Evolutionary conservation across 2,888 invertebrate species (phyloP).

Genomic region (Bugulina stolonifera): DNA sequence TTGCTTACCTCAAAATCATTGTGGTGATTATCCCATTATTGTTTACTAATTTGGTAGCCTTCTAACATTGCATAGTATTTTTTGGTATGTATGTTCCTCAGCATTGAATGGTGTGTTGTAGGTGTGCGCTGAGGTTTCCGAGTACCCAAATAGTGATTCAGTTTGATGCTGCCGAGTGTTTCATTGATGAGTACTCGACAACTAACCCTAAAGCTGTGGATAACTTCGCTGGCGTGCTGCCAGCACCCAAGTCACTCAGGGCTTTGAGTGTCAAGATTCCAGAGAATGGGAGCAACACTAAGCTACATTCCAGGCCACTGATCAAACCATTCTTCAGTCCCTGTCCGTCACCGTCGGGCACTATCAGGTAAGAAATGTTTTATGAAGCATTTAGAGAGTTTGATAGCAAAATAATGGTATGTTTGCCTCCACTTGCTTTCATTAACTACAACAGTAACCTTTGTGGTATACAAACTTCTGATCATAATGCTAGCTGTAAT

Average conservation of each 20-base stretch:
- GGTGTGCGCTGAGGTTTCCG: conserved; percentile 86
- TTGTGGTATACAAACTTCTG: no score
- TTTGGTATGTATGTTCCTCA: neutral
- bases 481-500: no score
- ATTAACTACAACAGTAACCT: no score
- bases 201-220: neutral
- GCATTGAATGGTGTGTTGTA: no score
- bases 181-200: conserved; percentile 36
- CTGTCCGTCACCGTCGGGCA: conserved; percentile 53
- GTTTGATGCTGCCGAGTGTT: conserved; percentile 47
- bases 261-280: conserved; percentile 76
- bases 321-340: conserved; percentile 59
- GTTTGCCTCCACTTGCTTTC: no score
- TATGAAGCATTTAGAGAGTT: no score
- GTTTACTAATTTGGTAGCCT: neutral
- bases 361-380: conserved; percentile 51
- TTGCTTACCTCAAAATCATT: no score
- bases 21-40: no score
- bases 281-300: conserved; percentile 52
- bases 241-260: conserved; percentile 55
- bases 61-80: neutral
- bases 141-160: conserved; percentile 85
- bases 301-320: neutral
- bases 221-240: conserved; percentile 40
- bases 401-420: no score